These are phyloP conservation scores for Zapornia atra DNA, from an alignment of 2,113 vertebrate genomes.

Conservation along the genomic window DNA sequence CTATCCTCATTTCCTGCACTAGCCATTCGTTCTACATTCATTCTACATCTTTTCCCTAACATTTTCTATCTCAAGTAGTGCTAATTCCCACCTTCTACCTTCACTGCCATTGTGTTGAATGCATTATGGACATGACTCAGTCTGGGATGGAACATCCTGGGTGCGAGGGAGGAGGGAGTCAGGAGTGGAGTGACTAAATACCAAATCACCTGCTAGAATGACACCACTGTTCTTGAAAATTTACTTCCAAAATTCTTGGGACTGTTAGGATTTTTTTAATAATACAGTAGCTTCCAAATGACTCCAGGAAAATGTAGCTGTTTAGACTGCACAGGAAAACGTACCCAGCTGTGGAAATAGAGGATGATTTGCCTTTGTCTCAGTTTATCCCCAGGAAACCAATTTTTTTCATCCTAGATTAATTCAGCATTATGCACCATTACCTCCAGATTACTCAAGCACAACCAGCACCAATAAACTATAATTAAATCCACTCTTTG, in stretches of 20 bases:
- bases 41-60: background rate
- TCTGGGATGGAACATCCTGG: rapidly evolving
- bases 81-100: background rate
- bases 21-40: background rate
- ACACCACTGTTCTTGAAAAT: background rate
- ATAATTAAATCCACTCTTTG: slow-evolving; percentile 75
- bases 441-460: slow-evolving; percentile 75
- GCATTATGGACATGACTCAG: background rate
- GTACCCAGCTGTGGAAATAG: slow-evolving; percentile 46
- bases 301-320: background rate
- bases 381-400: slow-evolving; percentile 69
- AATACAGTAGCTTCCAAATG: background rate
- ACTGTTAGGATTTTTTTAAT: background rate
- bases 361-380: slow-evolving; percentile 61
- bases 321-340: background rate
- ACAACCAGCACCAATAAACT: slow-evolving; percentile 73
- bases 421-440: slow-evolving; percentile 76
- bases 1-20: background rate
- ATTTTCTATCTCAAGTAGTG: background rate
- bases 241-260: background rate
- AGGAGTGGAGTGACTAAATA: background rate
- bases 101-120: background rate
- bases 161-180: background rate
- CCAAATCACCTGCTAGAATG: background rate
- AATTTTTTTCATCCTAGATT: slow-evolving; percentile 74